Evolutionary conservation across 1,140 invertebrate genomes (phyloP).

Genomic region (Saccostrea echinata): DNA sequence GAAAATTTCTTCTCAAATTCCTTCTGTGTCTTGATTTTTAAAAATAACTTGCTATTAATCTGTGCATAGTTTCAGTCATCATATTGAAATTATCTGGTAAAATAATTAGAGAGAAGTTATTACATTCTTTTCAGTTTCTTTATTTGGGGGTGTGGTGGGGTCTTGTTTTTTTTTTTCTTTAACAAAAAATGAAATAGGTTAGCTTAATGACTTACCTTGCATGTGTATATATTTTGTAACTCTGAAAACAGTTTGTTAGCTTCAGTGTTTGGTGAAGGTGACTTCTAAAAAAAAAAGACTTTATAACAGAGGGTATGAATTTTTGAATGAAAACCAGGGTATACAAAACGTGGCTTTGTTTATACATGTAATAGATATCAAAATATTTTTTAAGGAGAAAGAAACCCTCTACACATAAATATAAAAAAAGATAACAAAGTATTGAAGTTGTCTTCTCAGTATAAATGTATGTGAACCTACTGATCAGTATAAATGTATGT

Average conservation of each 20-base stretch:
- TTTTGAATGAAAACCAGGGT: not conserved
- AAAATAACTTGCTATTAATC: not conserved
- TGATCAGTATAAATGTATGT: not conserved
- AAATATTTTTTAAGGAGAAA: not conserved
- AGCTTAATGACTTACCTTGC: not conserved
- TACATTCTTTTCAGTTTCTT: too few species aligned
- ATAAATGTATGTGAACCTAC: not conserved
- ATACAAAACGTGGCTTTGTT: too few species aligned
- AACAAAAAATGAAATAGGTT: too few species aligned
- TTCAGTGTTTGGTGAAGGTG: not conserved
- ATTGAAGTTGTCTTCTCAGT: too few species aligned
- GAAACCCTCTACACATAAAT: not conserved
- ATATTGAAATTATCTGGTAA: too few species aligned
- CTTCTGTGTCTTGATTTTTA: not conserved
- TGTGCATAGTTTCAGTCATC: not conserved
- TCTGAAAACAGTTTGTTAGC: conserved; percentile 5
- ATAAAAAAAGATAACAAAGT: not conserved
- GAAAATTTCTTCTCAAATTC: conserved; percentile 30
- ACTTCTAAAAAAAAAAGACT: not conserved
- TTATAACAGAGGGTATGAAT: not conserved
- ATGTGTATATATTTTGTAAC: not conserved
- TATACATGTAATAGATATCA: not conserved
- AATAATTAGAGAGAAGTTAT: not conserved
- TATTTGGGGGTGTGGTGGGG: too few species aligned
- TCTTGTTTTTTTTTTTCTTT: too few species aligned